phyloP scores from a whole-genome alignment of 2,113 vertebrate species.

The Tragulus kanchil region DNA sequence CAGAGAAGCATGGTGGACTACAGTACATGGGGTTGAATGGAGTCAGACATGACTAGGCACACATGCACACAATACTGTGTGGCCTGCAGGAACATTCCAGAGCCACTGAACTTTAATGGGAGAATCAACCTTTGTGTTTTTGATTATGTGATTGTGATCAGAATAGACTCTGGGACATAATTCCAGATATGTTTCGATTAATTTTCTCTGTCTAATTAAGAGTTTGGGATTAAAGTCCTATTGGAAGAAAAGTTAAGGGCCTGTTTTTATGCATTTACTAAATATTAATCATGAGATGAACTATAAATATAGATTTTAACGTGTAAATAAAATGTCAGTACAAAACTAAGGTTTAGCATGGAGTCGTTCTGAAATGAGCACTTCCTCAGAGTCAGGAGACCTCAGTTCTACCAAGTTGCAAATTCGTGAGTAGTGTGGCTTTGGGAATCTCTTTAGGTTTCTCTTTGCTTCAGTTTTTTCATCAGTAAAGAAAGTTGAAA shows the following conservation, averaged over 20 bases:
- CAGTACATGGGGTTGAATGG: too few relatives aligned
- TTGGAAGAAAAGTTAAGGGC: conserved; percentile 20
- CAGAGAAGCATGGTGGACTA: not conserved
- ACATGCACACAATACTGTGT: too few relatives aligned
- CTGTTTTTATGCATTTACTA: not conserved
- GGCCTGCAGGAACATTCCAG: not conserved
- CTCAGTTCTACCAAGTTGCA: not conserved
- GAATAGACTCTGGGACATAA: not conserved
- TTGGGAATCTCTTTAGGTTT: conserved; percentile 1
- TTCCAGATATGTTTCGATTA: not conserved
- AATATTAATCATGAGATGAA: not conserved
- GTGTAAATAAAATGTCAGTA: not conserved
- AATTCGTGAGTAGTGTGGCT: not conserved
- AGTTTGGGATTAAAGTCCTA: conserved; percentile 31
- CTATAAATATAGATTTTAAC: conserved; percentile 6
- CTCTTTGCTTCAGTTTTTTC: conserved; percentile 19
- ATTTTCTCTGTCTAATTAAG: not conserved
- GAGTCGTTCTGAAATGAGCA: not conserved
- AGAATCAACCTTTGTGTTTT: not conserved
- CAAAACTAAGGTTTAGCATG: not conserved
- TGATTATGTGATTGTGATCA: not conserved
- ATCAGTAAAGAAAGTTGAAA: not conserved
- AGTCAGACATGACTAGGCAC: too few relatives aligned
- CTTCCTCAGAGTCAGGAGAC: not conserved
- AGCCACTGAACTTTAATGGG: not conserved